Conservation (phyloP, 1,140 invertebrate genomes). For the Aphaenogaster rudis region DNA sequence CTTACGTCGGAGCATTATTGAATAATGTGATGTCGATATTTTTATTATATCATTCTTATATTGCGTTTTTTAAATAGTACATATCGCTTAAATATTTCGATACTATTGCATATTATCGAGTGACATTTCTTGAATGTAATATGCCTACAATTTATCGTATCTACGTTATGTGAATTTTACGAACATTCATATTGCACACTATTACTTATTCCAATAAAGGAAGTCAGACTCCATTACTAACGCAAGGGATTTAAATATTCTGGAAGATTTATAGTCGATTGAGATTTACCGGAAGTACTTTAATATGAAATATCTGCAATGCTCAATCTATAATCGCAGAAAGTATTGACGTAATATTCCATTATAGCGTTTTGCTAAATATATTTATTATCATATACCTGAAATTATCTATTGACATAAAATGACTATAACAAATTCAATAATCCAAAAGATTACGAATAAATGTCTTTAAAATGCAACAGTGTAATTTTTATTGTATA, state of each 20-base stretch:
- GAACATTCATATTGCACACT: slow-evolving; percentile 5
- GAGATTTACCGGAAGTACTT: slow-evolving; percentile 12
- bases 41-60: slow-evolving; percentile 10
- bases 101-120: not conserved
- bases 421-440: not conserved
- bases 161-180: slow-evolving; percentile 16
- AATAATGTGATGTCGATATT: slow-evolving; percentile 4
- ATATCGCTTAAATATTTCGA: slow-evolving; percentile 9
- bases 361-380: slow-evolving; percentile 4
- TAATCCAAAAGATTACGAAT: not conserved
- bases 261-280: not conserved
- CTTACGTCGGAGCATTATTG: slow-evolving; percentile 20
- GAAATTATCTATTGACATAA: not conserved
- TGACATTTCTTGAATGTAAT: not conserved
- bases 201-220: slow-evolving; percentile 32
- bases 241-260: slow-evolving; percentile 35
- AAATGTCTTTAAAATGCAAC: not conserved
- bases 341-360: not conserved
- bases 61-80: not conserved
- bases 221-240: slow-evolving; percentile 1
- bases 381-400: not conserved
- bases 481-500: not conserved
- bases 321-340: slow-evolving; percentile 1
- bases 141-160: slow-evolving; percentile 22
- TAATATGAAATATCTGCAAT: slow-evolving; percentile 22